phyloP scores from a whole-genome alignment of 1,140 invertebrate genomes.

The Sminthurides bifidus region DNA sequence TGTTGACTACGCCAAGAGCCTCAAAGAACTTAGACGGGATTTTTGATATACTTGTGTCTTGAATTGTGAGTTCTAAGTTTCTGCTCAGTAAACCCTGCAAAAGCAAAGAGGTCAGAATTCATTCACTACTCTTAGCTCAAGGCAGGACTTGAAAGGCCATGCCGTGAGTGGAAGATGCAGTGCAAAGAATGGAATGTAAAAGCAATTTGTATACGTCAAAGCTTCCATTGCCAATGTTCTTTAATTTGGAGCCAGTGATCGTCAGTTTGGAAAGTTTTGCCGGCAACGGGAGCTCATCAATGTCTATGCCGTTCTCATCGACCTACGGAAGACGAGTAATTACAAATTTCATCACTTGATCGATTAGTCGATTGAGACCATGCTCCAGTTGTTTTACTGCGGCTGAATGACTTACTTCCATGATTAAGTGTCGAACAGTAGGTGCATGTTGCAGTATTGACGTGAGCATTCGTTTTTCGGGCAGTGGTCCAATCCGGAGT shows the following conservation, averaged over 20 bases:
- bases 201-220: constrained; percentile 11
- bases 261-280: constrained; percentile 9
- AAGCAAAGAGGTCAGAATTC: background rate
- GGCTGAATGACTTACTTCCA: constrained; percentile 6
- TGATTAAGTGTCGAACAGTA: constrained; percentile 6
- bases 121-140: background rate
- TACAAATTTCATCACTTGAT: too few species aligned
- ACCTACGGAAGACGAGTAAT: background rate
- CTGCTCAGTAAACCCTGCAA: constrained; percentile 6
- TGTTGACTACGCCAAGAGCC: constrained; percentile 6
- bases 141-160: background rate
- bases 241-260: constrained; percentile 5
- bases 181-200: background rate
- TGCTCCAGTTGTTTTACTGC: background rate
- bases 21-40: constrained; percentile 5
- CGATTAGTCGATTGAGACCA: background rate
- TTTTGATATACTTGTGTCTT: constrained; percentile 10
- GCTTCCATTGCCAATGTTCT: constrained; percentile 1
- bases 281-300: constrained; percentile 2
- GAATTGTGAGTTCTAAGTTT: constrained; percentile 4
- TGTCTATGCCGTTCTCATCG: background rate
- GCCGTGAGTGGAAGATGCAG: background rate
- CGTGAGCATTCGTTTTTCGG: background rate
- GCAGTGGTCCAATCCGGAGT: constrained; percentile 11
- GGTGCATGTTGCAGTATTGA: constrained; percentile 2